Evolutionary conservation across 2,888 invertebrate species (phyloP).

Genomic region (Megalurothrips usitatus): DNA sequence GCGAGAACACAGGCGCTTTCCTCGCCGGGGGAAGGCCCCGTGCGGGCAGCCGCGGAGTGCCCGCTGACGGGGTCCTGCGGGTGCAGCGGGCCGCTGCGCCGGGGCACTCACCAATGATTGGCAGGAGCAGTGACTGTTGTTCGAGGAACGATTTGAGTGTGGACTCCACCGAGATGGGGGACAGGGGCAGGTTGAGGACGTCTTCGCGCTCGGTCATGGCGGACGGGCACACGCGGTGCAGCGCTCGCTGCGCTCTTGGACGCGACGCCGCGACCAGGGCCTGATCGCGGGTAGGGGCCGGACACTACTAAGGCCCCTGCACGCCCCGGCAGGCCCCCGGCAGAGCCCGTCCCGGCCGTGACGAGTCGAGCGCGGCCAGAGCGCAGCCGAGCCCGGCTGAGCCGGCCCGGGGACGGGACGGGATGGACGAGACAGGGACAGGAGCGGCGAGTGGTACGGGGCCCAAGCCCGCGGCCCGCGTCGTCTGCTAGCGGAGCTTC

Average conservation of each 20-base stretch:
- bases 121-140: constrained; percentile 3
- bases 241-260: neutral
- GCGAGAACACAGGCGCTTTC: no score
- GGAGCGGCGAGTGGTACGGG: neutral
- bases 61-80: no score
- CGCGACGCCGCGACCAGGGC: constrained; percentile 21
- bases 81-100: no score
- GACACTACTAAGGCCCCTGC: neutral
- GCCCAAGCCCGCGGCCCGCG: neutral
- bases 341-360: neutral
- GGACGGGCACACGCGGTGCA: neutral
- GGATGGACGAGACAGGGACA: no score
- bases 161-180: constrained; percentile 11
- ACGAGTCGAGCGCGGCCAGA: neutral
- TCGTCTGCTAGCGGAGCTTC: neutral
- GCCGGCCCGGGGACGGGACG: neutral
- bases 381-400: neutral
- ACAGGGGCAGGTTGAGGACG: neutral
- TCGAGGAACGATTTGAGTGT: constrained; percentile 12
- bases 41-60: no score
- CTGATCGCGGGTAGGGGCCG: neutral
- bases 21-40: no score
- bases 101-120: constrained; percentile 13
- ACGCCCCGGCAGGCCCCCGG: neutral
- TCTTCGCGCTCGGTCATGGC: constrained; percentile 23